Conservation (phyloP, 2,888 invertebrate species). For the Standfussiana lucernea region DNA sequence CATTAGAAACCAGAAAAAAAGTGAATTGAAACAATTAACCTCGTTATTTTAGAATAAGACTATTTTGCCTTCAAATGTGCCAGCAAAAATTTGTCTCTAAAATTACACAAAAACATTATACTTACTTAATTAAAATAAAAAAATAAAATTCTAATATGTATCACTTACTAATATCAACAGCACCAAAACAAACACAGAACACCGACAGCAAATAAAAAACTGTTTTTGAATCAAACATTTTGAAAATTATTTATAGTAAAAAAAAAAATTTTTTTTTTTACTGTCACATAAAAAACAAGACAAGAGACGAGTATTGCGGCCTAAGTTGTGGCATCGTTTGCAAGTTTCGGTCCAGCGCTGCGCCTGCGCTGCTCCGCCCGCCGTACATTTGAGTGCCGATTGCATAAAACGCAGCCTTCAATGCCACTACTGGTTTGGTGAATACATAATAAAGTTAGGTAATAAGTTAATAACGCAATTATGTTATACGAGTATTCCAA, state of each 20-base stretch:
- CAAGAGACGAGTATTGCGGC: conserved; percentile 63
- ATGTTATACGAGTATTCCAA: conserved; percentile 19
- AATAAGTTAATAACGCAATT: conserved; percentile 56
- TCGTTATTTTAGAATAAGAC: neutral
- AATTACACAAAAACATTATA: neutral
- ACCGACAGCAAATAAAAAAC: conserved; percentile 69
- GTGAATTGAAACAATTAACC: neutral
- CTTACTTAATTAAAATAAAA: neutral
- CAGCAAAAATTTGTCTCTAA: neutral
- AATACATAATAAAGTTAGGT: conserved; percentile 70
- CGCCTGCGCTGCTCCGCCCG: conserved; percentile 53
- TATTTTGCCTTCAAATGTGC: neutral
- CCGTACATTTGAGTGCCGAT: conserved; percentile 62
- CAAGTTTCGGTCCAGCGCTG: conserved; percentile 48
- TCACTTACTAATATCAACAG: conserved; percentile 81
- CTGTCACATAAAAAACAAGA: conserved; percentile 15
- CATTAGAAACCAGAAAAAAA: neutral
- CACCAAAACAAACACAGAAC: conserved; percentile 72
- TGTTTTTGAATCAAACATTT: conserved; percentile 50
- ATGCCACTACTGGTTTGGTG: conserved; percentile 79
- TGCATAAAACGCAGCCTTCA: conserved; percentile 80
- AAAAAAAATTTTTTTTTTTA: neutral
- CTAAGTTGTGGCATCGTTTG: conserved; percentile 69
- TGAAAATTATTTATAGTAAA: neutral
- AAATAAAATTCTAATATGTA: neutral